Conservation (phyloP, 2,797 vertebrate genomes). For the Chrysocyon brachyurus region DNA sequence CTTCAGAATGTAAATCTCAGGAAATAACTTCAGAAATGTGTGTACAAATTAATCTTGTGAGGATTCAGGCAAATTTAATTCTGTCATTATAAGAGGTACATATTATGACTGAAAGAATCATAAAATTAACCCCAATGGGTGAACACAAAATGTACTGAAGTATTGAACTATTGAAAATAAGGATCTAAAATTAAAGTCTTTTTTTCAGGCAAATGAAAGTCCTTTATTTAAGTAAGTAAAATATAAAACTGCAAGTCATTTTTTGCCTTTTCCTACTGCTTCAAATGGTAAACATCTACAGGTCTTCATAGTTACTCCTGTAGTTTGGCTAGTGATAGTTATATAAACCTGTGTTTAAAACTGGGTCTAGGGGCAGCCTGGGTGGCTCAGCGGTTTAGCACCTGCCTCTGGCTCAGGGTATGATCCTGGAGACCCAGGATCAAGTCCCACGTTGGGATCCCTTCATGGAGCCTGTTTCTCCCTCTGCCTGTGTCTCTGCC, state of each 20-base stretch:
- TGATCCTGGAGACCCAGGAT: too few species aligned
- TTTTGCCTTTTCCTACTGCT: neutral
- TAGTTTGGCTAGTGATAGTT: neutral
- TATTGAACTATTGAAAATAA: neutral
- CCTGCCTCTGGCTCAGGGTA: too few species aligned
- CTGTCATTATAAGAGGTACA: neutral
- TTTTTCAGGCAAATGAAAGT: constrained; percentile 21
- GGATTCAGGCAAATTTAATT: neutral
- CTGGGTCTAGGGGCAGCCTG: neutral
- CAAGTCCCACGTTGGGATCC: too few species aligned
- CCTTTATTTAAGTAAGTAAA: neutral
- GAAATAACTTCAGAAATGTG: neutral
- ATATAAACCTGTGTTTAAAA: neutral
- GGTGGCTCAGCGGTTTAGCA: too few species aligned
- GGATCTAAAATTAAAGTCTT: neutral
- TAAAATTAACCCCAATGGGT: neutral
- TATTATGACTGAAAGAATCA: neutral
- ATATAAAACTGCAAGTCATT: neutral
- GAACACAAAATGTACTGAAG: neutral
- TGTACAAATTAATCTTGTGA: neutral
- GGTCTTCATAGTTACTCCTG: neutral
- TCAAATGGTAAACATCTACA: neutral
- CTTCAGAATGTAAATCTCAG: constrained; percentile 28
- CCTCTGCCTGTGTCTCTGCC: too few species aligned
- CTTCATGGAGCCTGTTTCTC: too few species aligned